Base-by-base conservation (phyloP, 2,113 vertebrate species). In the Nothobranchius furzeri region DNA sequence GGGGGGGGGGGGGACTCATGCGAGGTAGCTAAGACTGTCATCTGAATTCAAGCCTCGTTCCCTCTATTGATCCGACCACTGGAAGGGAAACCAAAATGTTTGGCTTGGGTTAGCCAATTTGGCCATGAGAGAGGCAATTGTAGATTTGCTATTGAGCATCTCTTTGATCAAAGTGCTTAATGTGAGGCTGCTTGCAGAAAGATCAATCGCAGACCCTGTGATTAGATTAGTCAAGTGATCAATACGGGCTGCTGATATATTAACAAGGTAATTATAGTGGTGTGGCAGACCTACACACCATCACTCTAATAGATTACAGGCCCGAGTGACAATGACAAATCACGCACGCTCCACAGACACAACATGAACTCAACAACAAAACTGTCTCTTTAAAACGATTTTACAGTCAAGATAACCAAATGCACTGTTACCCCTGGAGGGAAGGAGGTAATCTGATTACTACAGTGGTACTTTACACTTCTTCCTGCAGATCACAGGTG, bases 81-180 rank as follows among this genome's bases (percentile, higher is more conserved):
- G 93, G 85, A 75, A 93, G 89, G 91, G 93, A 95, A 96, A 96
- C 92, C 92, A 95, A 97, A 98, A 97, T 96, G 94, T 98, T 98
- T 96, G 94, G 93, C 93, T 95, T 96, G 93, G 96, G 96, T 95
- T 35, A 98, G 94, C 95, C 95, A 95, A 96, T 98, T 96, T 97
- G 83, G 94, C 93, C 92, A 90, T 87, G 93, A 92, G 93, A 94
- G 92, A 96, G 91, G 90, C 92, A 92, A 93, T 93, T 94, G 94
- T 94, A 92, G 91, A 93, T 90, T 91, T 89, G 91, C 91, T 96
- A 96, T 96, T 95, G 95, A 97, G 88, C 90, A 4, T 84, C 78
- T 85, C 92, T 91, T 89, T 86, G 91, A 60, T 60, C 93, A 94
- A 94, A 96, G 94, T 95, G 94, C 95, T 96, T 94, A 95, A 89